These are phyloP conservation scores for Halichondria panicea DNA, from an alignment of 37 sponge, comb jelly and placozoan species.

Conservation along the genomic window DNA sequence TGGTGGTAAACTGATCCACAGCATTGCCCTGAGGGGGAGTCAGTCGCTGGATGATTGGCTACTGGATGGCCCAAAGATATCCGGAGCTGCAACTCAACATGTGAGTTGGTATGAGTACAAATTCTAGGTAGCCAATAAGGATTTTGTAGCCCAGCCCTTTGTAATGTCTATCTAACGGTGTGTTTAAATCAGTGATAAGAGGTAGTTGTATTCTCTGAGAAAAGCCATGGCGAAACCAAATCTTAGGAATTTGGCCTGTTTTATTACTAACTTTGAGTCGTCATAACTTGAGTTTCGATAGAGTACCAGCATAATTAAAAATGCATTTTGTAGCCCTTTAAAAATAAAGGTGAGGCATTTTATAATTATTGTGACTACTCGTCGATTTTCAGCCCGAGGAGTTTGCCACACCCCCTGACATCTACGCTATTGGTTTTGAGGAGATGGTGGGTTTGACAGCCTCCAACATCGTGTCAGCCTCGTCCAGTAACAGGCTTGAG, in stretches of 20 bases:
- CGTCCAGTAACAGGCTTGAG: constrained; percentile 82
- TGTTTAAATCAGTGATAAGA: too few species aligned
- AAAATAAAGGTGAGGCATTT: too few species aligned
- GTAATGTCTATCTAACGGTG: too few species aligned
- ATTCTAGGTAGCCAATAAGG: too few species aligned
- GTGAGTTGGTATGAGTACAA: constrained; percentile 4
- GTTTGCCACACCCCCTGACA: constrained; percentile 56
- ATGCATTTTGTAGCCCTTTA: too few species aligned
- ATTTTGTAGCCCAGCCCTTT: not conserved
- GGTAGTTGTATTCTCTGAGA: too few species aligned
- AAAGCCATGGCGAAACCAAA: too few species aligned
- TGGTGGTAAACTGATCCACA: constrained; percentile 85
- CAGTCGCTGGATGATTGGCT: constrained; percentile 92
- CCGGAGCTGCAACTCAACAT: constrained; percentile 21
- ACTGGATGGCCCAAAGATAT: constrained; percentile 65
- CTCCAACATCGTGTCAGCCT: constrained; percentile 88
- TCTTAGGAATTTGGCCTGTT: too few species aligned
- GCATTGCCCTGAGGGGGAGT: constrained; percentile 83
- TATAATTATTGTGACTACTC: too few species aligned
- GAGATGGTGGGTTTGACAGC: constrained; percentile 96
- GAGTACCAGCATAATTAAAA: too few species aligned
- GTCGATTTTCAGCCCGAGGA: constrained; percentile 35
- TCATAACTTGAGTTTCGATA: too few species aligned
- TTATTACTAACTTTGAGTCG: too few species aligned
- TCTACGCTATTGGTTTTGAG: constrained; percentile 93